Evolutionary conservation across 1,140 invertebrate genomes (phyloP).

Genomic region (Drosophila melanica): DNA sequence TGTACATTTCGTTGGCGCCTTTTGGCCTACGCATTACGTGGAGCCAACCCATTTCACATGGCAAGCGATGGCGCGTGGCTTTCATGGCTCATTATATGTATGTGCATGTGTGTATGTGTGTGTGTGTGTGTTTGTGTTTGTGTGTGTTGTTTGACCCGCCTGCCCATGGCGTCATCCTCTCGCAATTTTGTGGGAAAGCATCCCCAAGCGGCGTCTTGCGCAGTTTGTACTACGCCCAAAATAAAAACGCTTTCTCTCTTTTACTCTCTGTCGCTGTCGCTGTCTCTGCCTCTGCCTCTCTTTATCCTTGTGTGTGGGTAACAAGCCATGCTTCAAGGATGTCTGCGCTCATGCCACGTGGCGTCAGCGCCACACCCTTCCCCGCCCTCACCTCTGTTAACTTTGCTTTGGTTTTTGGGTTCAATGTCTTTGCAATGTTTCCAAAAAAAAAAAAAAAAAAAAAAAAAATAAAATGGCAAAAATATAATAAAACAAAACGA

Average conservation of each 20-base stretch:
- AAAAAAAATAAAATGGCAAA: neutral
- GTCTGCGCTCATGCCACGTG: conserved; percentile 71
- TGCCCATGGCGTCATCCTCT: conserved; percentile 71
- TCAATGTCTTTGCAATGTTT: conserved; percentile 49
- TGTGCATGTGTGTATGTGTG: neutral
- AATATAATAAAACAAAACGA: conserved; percentile 8
- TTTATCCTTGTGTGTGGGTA: conserved; percentile 34
- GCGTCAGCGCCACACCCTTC: conserved; percentile 17
- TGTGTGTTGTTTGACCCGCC: conserved; percentile 14
- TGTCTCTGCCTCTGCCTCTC: neutral
- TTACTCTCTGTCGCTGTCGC: neutral
- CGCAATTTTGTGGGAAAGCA: conserved; percentile 18
- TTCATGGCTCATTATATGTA: conserved; percentile 68
- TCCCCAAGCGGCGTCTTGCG: conserved; percentile 40
- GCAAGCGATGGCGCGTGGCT: conserved; percentile 65
- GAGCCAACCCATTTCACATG: neutral
- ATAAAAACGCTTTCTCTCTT: conserved; percentile 18
- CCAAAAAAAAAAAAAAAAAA: neutral
- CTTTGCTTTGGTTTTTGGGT: conserved; percentile 18
- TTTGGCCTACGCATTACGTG: conserved; percentile 41
- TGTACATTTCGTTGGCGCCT: conserved; percentile 40
- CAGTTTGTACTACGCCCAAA: conserved; percentile 65
- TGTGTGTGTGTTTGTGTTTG: too few species aligned
- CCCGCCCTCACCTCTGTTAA: neutral
- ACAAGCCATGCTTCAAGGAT: conserved; percentile 71